Evolutionary conservation across 1,140 invertebrate species (phyloP).

Genomic region (Phymorhynchus buccinoides): DNA sequence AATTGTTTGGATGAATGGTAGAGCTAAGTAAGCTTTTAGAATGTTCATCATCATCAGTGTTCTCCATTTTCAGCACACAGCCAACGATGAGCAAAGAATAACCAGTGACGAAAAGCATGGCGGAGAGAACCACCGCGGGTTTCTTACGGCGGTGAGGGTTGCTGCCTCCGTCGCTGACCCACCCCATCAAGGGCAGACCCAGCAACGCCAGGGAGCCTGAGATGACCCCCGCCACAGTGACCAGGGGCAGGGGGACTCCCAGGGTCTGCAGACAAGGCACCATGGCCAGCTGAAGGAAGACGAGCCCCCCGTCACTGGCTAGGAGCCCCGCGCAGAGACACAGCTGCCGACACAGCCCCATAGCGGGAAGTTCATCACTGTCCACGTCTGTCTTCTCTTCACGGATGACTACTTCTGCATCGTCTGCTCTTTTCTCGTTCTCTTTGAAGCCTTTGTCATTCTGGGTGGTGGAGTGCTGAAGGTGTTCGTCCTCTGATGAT

Average conservation of each 20-base stretch:
- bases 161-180: conserved; percentile 12
- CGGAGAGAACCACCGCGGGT: conserved; percentile 15
- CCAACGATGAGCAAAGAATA: background rate
- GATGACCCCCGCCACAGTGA: conserved; percentile 2
- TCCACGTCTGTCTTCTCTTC: background rate
- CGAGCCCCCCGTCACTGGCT: background rate
- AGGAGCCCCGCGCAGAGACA: background rate
- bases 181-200: background rate
- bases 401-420: too few relatives aligned
- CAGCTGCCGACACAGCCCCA: background rate
- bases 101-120: background rate
- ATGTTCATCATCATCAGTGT: background rate
- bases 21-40: too few relatives aligned
- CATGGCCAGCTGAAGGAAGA: conserved; percentile 30
- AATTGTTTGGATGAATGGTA: too few relatives aligned
- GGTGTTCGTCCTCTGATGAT: background rate
- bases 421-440: background rate
- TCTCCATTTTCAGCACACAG: background rate
- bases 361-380: background rate
- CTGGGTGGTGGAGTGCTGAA: background rate
- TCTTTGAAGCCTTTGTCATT: background rate
- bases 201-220: conserved; percentile 20
- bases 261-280: conserved; percentile 23
- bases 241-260: conserved; percentile 32
- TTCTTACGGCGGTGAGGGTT: conserved; percentile 31